Evolutionary conservation across 1,140 invertebrate genomes (phyloP).

Genomic region (Bombyx mandarina): DNA sequence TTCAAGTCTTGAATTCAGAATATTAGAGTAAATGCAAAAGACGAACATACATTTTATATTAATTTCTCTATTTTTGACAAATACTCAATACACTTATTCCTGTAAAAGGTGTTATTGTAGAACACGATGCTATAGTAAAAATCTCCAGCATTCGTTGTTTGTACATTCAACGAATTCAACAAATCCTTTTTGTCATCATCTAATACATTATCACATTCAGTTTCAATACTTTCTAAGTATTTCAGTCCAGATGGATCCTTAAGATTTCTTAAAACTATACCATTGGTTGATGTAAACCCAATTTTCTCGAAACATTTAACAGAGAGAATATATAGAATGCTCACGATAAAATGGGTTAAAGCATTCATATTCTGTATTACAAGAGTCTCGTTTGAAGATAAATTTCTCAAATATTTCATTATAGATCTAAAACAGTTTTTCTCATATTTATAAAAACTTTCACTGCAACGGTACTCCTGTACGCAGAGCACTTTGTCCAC

Average conservation of each 20-base stretch:
- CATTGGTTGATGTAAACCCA: slow-evolving; percentile 42
- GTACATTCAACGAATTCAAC: slow-evolving; percentile 44
- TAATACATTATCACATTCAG: slow-evolving; percentile 39
- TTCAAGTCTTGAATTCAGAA: too few species aligned
- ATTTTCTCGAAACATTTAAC: slow-evolving; percentile 53
- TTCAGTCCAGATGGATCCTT: slow-evolving; percentile 31
- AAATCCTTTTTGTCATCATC: slow-evolving; percentile 40
- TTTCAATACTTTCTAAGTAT: slow-evolving; percentile 34
- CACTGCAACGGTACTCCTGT: slow-evolving; percentile 34
- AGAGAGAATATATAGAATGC: slow-evolving; percentile 49
- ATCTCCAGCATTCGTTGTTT: slow-evolving; percentile 47
- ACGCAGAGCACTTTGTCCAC: slow-evolving; percentile 33
- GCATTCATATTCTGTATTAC: slow-evolving; percentile 48
- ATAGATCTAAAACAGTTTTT: slow-evolving; percentile 42
- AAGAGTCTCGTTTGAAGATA: slow-evolving; percentile 32
- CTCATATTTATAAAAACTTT: slow-evolving; percentile 44
- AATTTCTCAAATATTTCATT: too few species aligned
- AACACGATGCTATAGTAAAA: slow-evolving; percentile 57
- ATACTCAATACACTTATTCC: slow-evolving; percentile 54
- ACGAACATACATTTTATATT: slow-evolving; percentile 23
- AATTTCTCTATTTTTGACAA: slow-evolving; percentile 44
- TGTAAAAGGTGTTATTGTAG: slow-evolving; percentile 61
- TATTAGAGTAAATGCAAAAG: too few species aligned
- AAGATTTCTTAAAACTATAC: slow-evolving; percentile 44
- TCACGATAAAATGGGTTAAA: slow-evolving; percentile 62